These are phyloP conservation scores for Ellobius talpinus DNA, from an alignment of 2,113 vertebrate species.

Conservation along the genomic window DNA sequence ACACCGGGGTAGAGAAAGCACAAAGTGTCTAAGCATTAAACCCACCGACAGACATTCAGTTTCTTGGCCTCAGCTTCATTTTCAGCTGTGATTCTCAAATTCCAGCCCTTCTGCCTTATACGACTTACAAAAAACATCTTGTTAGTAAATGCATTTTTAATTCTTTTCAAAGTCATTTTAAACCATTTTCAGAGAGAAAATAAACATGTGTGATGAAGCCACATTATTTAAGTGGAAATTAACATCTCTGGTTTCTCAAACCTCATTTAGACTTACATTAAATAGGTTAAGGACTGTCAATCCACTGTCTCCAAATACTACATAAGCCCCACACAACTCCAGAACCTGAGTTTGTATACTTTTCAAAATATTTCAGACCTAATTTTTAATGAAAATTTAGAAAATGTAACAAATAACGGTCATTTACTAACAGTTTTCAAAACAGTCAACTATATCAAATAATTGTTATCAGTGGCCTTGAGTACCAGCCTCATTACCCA, in stretches of 20 bases:
- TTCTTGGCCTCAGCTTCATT: not conserved
- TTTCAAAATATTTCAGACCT: not conserved
- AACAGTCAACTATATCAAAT: slow-evolving; percentile 25
- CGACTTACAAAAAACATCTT: not conserved
- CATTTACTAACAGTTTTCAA: slow-evolving; percentile 14
- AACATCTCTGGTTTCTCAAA: slow-evolving; percentile 8
- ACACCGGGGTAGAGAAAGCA: not conserved
- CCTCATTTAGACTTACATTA: not conserved
- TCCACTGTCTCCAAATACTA: not conserved
- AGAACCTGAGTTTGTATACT: not conserved
- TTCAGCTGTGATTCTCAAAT: slow-evolving; percentile 34
- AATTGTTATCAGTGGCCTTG: not conserved
- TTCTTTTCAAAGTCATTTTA: slow-evolving; percentile 46
- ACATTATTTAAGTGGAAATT: slow-evolving; percentile 31
- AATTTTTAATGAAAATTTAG: slow-evolving; percentile 34
- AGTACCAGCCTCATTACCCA: too few species aligned
- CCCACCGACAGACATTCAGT: not conserved
- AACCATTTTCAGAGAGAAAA: not conserved
- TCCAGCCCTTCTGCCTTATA: not conserved
- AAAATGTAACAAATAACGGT: slow-evolving; percentile 22
- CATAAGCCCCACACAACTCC: not conserved
- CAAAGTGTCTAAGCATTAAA: not conserved
- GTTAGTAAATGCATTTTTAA: not conserved
- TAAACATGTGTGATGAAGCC: not conserved
- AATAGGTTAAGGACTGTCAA: not conserved